phyloP scores from a whole-genome alignment of 2,888 invertebrate species.

The Erebia palarica region DNA sequence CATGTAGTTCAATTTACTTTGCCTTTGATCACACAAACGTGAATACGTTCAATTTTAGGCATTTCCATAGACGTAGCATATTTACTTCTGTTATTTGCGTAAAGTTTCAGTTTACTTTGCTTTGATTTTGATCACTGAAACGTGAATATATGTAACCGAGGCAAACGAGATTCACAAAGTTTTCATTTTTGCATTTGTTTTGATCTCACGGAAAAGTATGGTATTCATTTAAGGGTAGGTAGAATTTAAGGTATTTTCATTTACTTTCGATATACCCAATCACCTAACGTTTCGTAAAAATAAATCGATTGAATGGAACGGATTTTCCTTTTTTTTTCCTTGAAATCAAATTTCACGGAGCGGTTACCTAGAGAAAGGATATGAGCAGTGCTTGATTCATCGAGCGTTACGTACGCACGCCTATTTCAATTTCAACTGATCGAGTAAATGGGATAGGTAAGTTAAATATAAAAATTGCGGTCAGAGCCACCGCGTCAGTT shows the following conservation, averaged over 20 bases:
- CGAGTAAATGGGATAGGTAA: slow-evolving; percentile 1
- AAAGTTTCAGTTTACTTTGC: too few relatives aligned
- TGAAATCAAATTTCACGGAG: slow-evolving; percentile 8
- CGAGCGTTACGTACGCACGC: slow-evolving; percentile 2
- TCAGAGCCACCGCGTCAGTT: neutral
- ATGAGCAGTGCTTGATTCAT: slow-evolving; percentile 4
- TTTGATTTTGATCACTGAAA: too few relatives aligned
- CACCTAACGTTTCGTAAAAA: neutral
- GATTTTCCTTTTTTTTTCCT: slow-evolving; percentile 1
- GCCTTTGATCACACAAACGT: too few relatives aligned
- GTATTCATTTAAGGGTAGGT: too few relatives aligned
- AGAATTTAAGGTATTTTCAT: neutral
- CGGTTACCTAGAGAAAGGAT: slow-evolving; percentile 1
- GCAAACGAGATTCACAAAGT: too few relatives aligned
- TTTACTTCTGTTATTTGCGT: too few relatives aligned
- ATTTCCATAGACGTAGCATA: too few relatives aligned
- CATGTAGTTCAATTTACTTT: too few relatives aligned
- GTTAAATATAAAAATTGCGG: neutral
- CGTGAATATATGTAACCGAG: too few relatives aligned
- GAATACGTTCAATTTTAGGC: too few relatives aligned
- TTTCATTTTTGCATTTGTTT: neutral
- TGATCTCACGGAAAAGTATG: too few relatives aligned
- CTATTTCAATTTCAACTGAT: neutral
- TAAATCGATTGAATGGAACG: neutral
- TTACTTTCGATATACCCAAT: neutral